Conservation (phyloP, 2,797 vertebrate genomes). For the Mormyrops attenuatus region DNA sequence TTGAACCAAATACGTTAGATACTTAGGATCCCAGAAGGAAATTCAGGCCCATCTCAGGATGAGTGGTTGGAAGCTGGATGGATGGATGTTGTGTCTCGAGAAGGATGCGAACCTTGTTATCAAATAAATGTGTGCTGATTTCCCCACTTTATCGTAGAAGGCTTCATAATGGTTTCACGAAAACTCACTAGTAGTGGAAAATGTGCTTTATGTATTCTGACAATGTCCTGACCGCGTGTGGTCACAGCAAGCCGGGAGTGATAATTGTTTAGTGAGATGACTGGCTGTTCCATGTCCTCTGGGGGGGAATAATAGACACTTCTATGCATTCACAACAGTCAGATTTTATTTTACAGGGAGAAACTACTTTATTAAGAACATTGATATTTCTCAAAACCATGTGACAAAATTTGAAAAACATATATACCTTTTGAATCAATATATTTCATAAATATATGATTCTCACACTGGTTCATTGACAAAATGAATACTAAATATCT, state of each 20-base stretch:
- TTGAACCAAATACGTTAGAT: background rate
- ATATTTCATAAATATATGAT: background rate
- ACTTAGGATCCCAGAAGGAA: background rate
- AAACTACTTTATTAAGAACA: background rate
- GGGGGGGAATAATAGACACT: background rate
- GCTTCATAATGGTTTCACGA: background rate
- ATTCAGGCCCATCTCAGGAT: background rate
- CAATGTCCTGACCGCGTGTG: background rate
- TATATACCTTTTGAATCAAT: background rate
- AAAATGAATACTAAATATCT: background rate
- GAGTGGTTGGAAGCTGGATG: background rate
- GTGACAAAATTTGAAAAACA: background rate
- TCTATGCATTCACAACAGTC: background rate
- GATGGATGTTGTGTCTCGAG: background rate
- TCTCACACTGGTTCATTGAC: background rate
- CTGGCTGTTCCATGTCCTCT: background rate
- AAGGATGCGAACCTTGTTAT: background rate
- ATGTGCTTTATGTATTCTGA: background rate
- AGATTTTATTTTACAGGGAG: background rate
- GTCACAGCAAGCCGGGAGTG: background rate
- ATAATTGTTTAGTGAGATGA: background rate
- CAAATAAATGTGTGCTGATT: background rate
- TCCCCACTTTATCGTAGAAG: background rate
- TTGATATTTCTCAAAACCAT: background rate
- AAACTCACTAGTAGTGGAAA: background rate